Percentiles rank a stretch among this genome's conserved stretches.
Conservation (phyloP, 2,113 vertebrate species). For the Ptychochromis oligacanthus region DNA sequence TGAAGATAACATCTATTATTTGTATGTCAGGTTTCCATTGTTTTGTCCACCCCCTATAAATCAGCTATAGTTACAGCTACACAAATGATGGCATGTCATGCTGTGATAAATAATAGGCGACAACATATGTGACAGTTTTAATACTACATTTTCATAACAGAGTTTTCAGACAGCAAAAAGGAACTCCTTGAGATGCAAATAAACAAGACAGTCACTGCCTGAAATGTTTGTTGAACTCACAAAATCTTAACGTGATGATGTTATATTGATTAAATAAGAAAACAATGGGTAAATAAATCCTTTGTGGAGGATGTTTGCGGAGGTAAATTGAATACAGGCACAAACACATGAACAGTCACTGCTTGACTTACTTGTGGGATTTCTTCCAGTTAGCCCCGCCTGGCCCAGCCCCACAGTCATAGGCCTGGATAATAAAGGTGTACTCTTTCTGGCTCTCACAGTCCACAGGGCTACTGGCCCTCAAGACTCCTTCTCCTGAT, state of each 20-base stretch:
- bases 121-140: neutral
- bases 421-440: slow-evolving; percentile 97
- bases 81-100: slow-evolving; percentile 2
- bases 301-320: neutral
- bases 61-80: slow-evolving; percentile 8
- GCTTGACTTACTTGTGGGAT: slow-evolving; percentile 93
- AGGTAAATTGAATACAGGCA: neutral
- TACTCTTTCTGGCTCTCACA: slow-evolving; percentile 97
- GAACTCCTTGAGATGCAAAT: neutral
- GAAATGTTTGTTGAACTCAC: neutral
- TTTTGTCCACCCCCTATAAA: slow-evolving; percentile 4
- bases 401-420: slow-evolving; percentile 90
- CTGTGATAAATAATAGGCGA: neutral
- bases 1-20: neutral
- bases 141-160: slow-evolving; percentile 4
- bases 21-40: neutral
- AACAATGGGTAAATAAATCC: neutral
- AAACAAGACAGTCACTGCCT: neutral
- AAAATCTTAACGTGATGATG: neutral
- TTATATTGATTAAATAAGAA: neutral
- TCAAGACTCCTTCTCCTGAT: slow-evolving; percentile 92
- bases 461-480: slow-evolving; percentile 88
- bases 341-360: neutral
- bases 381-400: slow-evolving; percentile 94
- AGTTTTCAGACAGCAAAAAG: neutral